These are phyloP conservation scores for Onychostoma macrolepis DNA, from an alignment of 2,113 vertebrate genomes.

Conservation along the genomic window DNA sequence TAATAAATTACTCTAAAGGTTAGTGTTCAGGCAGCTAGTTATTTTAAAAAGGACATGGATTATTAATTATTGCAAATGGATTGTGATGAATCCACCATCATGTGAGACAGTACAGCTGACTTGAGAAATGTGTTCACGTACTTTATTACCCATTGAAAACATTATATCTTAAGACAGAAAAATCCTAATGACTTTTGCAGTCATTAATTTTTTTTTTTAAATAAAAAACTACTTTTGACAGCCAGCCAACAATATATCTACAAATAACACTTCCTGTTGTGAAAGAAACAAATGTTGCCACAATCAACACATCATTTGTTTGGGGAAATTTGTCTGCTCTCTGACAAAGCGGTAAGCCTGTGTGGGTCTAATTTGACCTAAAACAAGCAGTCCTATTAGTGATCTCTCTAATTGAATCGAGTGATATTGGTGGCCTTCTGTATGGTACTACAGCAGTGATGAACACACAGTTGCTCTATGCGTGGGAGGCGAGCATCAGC, in stretches of 20 bases:
- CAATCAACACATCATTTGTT: slow-evolving; percentile 36
- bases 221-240: background rate
- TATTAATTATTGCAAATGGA: background rate
- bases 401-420: slow-evolving; percentile 23
- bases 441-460: slow-evolving; percentile 25
- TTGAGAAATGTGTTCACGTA: background rate
- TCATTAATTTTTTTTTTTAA: background rate
- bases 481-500: slow-evolving; percentile 55
- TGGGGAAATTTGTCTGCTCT: slow-evolving; percentile 10
- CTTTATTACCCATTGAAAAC: background rate
- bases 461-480: slow-evolving; percentile 48
- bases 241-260: background rate
- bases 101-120: background rate
- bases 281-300: background rate
- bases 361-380: slow-evolving; percentile 19
- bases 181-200: background rate
- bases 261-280: slow-evolving; percentile 2
- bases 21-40: background rate
- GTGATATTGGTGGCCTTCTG: slow-evolving; percentile 30
- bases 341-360: slow-evolving; percentile 1
- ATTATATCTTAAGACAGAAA: background rate
- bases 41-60: background rate
- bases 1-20: background rate
- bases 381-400: slow-evolving; percentile 2
- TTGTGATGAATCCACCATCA: background rate